Evolutionary conservation across 2,113 vertebrate genomes (phyloP).

Genomic region (Mobula hypostoma): DNA sequence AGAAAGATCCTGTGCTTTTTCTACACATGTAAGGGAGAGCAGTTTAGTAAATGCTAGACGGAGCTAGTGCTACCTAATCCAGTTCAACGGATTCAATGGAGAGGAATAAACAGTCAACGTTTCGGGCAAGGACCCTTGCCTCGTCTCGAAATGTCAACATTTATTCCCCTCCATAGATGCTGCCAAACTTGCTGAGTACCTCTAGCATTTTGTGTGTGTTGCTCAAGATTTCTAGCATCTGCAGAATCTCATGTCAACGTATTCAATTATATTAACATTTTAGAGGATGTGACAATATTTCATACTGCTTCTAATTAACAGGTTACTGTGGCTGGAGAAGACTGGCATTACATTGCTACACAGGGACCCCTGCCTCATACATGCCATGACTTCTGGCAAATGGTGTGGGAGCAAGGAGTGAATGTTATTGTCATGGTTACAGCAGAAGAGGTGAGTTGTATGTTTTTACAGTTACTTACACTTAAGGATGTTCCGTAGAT

Average conservation of each 20-base stretch:
- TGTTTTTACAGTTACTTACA: neutral
- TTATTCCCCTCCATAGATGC: too few relatives aligned
- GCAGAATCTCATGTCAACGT: neutral
- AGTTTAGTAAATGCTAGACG: neutral
- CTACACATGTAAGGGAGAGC: neutral
- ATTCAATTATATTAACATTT: neutral
- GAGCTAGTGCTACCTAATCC: neutral
- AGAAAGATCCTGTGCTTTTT: neutral
- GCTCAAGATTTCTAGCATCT: too few relatives aligned
- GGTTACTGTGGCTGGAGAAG: conserved; percentile 80
- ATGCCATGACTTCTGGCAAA: conserved; percentile 94
- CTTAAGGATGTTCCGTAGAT: neutral
- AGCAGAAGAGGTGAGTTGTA: conserved; percentile 75
- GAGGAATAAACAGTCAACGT: too few relatives aligned
- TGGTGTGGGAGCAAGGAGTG: conserved; percentile 92
- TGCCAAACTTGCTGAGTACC: too few relatives aligned
- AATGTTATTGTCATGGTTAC: conserved; percentile 95
- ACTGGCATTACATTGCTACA: conserved; percentile 91
- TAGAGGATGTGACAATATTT: neutral
- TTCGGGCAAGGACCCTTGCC: too few relatives aligned
- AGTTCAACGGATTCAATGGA: too few relatives aligned
- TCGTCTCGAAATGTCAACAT: too few relatives aligned
- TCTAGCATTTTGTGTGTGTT: too few relatives aligned
- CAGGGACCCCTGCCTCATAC: conserved; percentile 86
- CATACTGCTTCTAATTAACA: conserved; percentile 45